Evolutionary conservation across 2,113 vertebrate genomes (phyloP).

Genomic region (Steatornis caripensis): DNA sequence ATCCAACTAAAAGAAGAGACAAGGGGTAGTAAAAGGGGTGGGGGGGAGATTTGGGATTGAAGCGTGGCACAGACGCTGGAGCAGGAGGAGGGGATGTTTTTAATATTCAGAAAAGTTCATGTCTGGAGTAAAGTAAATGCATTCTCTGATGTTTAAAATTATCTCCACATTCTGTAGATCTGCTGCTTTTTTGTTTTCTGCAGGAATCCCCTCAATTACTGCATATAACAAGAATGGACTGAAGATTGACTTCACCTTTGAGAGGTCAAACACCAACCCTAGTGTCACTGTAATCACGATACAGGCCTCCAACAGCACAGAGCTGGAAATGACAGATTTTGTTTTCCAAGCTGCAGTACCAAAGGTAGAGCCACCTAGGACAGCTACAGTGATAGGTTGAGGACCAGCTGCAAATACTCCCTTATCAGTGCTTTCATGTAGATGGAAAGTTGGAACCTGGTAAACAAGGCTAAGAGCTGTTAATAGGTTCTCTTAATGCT

Average conservation of each 20-base stretch:
- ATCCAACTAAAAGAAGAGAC: neutral
- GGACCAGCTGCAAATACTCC: neutral
- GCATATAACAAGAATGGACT: constrained; percentile 98
- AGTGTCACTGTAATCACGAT: constrained; percentile 97
- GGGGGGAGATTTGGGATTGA: neutral
- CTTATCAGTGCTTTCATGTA: neutral
- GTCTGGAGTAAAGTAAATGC: neutral
- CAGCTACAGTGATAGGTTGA: neutral
- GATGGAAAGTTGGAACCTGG: neutral
- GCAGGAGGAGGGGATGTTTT: neutral
- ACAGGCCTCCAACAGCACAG: constrained; percentile 94
- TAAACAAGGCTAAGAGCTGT: neutral
- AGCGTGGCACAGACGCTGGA: neutral
- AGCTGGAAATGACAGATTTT: constrained; percentile 96
- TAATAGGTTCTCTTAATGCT: neutral
- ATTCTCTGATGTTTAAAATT: neutral
- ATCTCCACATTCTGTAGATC: neutral
- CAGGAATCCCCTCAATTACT: constrained; percentile 94
- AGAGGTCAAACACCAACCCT: constrained; percentile 94
- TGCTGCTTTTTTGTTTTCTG: neutral
- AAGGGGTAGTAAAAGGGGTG: neutral
- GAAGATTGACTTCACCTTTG: constrained; percentile 98
- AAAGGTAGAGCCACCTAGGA: constrained; percentile 81
- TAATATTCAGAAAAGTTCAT: neutral
- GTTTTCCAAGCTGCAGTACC: constrained; percentile 99